Conservation (phyloP, 2,113 vertebrate species). For the Podilymbus podiceps region DNA sequence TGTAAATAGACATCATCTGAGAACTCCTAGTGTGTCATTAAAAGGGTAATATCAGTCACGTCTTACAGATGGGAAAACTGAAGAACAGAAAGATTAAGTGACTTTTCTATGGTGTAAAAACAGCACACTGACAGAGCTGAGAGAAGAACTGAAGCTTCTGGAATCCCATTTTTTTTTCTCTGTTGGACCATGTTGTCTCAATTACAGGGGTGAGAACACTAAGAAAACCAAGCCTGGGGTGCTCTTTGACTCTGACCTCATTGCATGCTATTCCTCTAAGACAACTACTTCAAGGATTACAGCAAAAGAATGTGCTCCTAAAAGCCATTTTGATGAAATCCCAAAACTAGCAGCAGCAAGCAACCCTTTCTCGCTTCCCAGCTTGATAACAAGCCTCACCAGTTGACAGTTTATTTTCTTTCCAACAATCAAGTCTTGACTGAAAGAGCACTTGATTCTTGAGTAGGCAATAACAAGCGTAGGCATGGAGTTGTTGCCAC, state of each 20-base stretch:
- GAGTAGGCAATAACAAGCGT: constrained; percentile 66
- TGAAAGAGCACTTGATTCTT: constrained; percentile 59
- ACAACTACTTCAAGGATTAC: neutral
- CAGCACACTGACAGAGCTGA: neutral
- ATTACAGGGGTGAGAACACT: neutral
- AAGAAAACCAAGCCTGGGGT: neutral
- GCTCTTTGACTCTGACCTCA: neutral
- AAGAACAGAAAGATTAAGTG: neutral
- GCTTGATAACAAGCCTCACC: constrained; percentile 42
- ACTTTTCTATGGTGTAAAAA: neutral
- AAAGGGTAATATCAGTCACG: neutral
- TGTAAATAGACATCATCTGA: neutral
- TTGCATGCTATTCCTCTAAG: neutral
- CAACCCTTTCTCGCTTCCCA: constrained; percentile 44
- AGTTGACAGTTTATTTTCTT: constrained; percentile 64
- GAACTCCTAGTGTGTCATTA: neutral
- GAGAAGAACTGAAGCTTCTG: neutral
- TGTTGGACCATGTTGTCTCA: neutral
- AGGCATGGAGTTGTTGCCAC: constrained; percentile 55
- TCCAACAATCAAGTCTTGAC: constrained; percentile 53
- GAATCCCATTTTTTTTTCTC: neutral
- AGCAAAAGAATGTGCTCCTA: neutral
- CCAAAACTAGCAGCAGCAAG: constrained; percentile 18
- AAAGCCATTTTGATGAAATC: constrained; percentile 16
- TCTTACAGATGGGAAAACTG: neutral